These are phyloP conservation scores for Dryomyza anilis DNA, from an alignment of 2,888 invertebrate genomes.

Conservation along the genomic window DNA sequence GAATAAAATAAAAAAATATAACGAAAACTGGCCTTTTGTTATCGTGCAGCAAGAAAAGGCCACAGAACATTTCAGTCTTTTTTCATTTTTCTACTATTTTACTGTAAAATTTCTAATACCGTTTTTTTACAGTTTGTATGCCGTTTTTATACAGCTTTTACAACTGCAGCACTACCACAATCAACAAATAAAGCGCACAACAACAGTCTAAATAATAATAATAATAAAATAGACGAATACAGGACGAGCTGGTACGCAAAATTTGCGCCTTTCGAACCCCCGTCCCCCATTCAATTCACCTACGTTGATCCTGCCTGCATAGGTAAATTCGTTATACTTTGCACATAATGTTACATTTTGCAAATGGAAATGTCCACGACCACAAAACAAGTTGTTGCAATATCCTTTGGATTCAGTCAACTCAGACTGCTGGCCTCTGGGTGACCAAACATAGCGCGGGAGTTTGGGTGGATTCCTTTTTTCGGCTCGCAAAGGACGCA, in stretches of 20 bases:
- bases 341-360: slow-evolving; percentile 14
- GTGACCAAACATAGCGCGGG: too few species aligned
- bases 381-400: slow-evolving; percentile 25
- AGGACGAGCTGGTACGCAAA: neutral
- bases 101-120: too few species aligned
- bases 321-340: slow-evolving; percentile 17
- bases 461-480: neutral
- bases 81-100: too few species aligned
- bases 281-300: too few species aligned
- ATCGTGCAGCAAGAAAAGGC: slow-evolving; percentile 20
- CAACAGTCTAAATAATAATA: neutral
- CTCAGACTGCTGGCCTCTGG: neutral
- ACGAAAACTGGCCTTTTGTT: slow-evolving; percentile 22
- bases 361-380: slow-evolving; percentile 26
- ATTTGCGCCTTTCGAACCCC: slow-evolving; percentile 10
- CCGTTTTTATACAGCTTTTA: slow-evolving; percentile 8
- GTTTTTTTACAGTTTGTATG: too few species aligned
- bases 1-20: slow-evolving; percentile 16
- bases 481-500: neutral
- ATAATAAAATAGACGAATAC: neutral
- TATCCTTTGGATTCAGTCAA: slow-evolving; percentile 7
- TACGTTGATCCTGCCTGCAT: neutral
- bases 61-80: too few species aligned
- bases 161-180: slow-evolving; percentile 43
- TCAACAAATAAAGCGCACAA: neutral